Evolutionary conservation across 2,888 invertebrate species (phyloP).

Genomic region (Nyleta sp.): DNA sequence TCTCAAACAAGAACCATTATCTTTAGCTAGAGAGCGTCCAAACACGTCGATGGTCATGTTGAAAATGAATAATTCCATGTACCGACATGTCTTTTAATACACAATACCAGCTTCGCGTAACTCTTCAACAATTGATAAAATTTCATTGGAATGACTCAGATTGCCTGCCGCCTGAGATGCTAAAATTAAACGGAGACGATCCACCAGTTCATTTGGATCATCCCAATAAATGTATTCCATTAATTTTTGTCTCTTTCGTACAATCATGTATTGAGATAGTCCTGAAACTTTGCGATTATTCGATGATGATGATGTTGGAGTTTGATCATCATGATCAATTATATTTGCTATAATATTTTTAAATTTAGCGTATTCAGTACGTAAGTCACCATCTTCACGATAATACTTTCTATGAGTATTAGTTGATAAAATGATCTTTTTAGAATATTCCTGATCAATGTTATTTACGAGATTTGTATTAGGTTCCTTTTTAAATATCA

Average conservation of each 20-base stretch:
- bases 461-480: slow-evolving; percentile 3
- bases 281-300: slow-evolving; percentile 12
- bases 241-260: slow-evolving; percentile 4
- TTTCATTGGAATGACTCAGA: slow-evolving; percentile 57
- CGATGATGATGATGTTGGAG: slow-evolving; percentile 6
- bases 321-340: background rate
- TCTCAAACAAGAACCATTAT: background rate
- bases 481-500: slow-evolving; percentile 18
- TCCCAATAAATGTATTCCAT: slow-evolving; percentile 59
- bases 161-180: slow-evolving; percentile 62
- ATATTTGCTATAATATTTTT: slow-evolving; percentile 29
- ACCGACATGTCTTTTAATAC: slow-evolving; percentile 39
- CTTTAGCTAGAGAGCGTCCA: slow-evolving; percentile 1
- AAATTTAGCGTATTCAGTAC: slow-evolving; percentile 11
- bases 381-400: background rate
- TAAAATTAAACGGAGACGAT: slow-evolving; percentile 53
- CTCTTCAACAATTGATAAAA: slow-evolving; percentile 55
- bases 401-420: slow-evolving; percentile 62
- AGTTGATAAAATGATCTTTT: slow-evolving; percentile 45
- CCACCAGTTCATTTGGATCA: slow-evolving; percentile 63
- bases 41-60: slow-evolving; percentile 26
- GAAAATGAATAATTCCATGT: slow-evolving; percentile 1
- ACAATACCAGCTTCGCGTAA: slow-evolving; percentile 58
- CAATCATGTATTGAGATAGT: background rate
- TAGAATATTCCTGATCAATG: slow-evolving; percentile 40